Conservation (phyloP, 1,140 invertebrate genomes). For the Achatina immaculata region DNA sequence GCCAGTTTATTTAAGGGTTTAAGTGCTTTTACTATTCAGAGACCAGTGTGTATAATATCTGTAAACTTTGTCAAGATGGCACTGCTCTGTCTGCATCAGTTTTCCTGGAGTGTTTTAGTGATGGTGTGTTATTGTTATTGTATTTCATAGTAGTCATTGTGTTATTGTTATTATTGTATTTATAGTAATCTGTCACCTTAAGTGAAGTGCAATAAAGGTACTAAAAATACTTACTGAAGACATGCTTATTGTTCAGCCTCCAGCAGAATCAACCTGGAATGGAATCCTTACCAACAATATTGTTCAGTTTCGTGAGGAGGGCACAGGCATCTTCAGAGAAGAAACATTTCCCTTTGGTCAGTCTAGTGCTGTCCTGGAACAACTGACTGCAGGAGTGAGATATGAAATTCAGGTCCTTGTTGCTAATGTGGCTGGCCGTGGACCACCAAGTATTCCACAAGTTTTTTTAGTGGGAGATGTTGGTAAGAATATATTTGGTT, state of each 20-base stretch:
- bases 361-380: slow-evolving; percentile 41
- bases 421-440: slow-evolving; percentile 95
- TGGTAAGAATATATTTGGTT: slow-evolving; percentile 52
- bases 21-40: too few relatives aligned
- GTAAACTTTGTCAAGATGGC: too few relatives aligned
- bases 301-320: slow-evolving; percentile 72
- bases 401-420: slow-evolving; percentile 97
- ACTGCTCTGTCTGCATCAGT: too few relatives aligned
- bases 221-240: not conserved
- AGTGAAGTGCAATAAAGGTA: too few relatives aligned
- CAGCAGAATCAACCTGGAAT: slow-evolving; percentile 86
- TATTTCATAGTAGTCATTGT: too few relatives aligned
- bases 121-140: too few relatives aligned
- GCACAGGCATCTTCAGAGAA: slow-evolving; percentile 55
- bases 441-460: slow-evolving; percentile 85
- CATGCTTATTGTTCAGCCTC: slow-evolving; percentile 65
- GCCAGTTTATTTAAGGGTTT: too few relatives aligned
- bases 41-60: too few relatives aligned
- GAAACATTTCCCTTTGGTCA: slow-evolving; percentile 46
- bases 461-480: slow-evolving; percentile 92
- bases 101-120: too few relatives aligned
- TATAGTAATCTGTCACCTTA: too few relatives aligned
- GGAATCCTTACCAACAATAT: slow-evolving; percentile 93
- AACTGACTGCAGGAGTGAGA: slow-evolving; percentile 74
- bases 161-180: too few relatives aligned